phyloP scores from a whole-genome alignment of 2,797 vertebrate species.

The Acipenser transmontanus region DNA sequence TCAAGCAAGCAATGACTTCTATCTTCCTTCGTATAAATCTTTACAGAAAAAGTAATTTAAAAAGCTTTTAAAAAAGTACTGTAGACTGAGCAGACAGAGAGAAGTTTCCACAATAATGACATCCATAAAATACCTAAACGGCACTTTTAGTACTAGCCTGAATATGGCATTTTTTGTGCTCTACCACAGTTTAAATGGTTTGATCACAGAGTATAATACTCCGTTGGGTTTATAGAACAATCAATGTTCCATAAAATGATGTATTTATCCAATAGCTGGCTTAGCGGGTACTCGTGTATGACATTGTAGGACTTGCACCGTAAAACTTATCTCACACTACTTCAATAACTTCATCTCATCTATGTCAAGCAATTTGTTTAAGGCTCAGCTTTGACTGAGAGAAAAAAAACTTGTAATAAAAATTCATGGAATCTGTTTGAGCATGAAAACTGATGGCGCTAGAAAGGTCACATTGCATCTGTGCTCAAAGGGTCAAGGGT shows the following conservation, averaged over 20 bases:
- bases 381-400: conserved; percentile 62
- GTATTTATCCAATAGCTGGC: conserved; percentile 79
- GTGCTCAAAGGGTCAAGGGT: conserved; percentile 77
- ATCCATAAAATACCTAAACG: conserved; percentile 80
- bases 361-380: conserved; percentile 80
- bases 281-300: conserved; percentile 71
- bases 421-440: conserved; percentile 97
- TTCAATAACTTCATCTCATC: conserved; percentile 72
- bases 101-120: conserved; percentile 73
- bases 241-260: conserved; percentile 85
- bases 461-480: conserved; percentile 91
- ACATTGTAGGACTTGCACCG: conserved; percentile 67
- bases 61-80: conserved; percentile 71
- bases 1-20: too few relatives aligned
- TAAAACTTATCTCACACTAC: conserved; percentile 70
- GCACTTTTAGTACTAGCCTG: conserved; percentile 77
- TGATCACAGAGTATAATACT: conserved; percentile 80
- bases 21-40: neutral
- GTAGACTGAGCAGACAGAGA: conserved; percentile 69
- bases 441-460: conserved; percentile 85
- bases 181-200: conserved; percentile 75
- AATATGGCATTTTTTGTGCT: conserved; percentile 78
- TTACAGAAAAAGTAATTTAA: conserved; percentile 41
- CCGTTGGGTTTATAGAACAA: conserved; percentile 81
- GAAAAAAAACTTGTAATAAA: conserved; percentile 79